Base-by-base conservation (phyloP, 2,113 vertebrate genomes). In the Archilochus colubris region DNA sequence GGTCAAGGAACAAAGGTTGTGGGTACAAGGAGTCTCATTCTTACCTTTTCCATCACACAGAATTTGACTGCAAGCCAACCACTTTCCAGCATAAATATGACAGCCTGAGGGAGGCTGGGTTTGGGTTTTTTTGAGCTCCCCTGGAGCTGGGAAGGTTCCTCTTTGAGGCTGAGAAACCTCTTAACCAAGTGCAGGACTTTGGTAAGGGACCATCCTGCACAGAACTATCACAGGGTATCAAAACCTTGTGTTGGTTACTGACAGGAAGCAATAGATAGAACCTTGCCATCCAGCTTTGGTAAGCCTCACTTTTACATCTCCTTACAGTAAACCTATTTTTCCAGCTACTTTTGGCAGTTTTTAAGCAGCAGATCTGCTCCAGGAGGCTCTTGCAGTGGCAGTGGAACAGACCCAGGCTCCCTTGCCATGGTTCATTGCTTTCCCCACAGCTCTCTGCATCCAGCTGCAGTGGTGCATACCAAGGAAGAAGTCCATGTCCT, bases 1-100 rank as follows among this genome's bases (percentile, higher is more conserved):
- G 50, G 78, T 66, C 69, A 24, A 12, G 48, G 88, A 89, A 95
- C 84, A 91, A 91, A 92, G 84, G 84, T 33, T 33, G 89, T 93
- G 92, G 85, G 92, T 82, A 91, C 88, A 24, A 68, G 87, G 78
- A 91, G 78, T 89, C 83, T 91, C 59, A 18, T 21, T 33, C 74
- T 53, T 75, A 87, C 74, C 82, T 84, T 89, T 94, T 77, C 80
- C 89, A 74, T 92, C 17, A 0, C 73, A 24, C 0, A 31, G 31
- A 69, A 78, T 78, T 74, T 91, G 92, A 78, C 77, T 70, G 15
- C 0, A 3, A 78, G 87, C 95, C 94, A 93, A 5, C 12, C 7
- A 5, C 69, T 84, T 81, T 36, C 81, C 84, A 78, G 81, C 82
- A 17, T 57, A 58, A 70, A 57, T 58, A 54, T 3, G 51, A 44